These are phyloP conservation scores for Hydrophis major DNA, from an alignment of 2,797 vertebrate genomes.

Conservation along the genomic window DNA sequence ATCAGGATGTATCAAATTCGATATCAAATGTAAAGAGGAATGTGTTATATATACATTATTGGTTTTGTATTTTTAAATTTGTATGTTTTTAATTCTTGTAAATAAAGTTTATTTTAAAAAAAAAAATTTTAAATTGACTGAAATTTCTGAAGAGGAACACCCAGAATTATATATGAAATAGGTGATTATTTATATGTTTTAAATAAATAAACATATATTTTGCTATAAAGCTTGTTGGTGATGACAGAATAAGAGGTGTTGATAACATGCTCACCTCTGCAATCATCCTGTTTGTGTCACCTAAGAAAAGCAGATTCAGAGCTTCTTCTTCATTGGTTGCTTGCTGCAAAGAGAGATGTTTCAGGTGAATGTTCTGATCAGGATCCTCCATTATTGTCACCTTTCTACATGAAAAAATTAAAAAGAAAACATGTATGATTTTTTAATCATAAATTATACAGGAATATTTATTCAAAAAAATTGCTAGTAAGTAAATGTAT, in stretches of 20 bases:
- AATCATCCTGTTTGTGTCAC: constrained; percentile 97
- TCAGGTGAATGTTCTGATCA: constrained; percentile 95
- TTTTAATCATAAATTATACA: not conserved
- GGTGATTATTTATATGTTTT: not conserved
- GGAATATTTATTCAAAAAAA: not conserved
- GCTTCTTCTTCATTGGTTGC: constrained; percentile 91
- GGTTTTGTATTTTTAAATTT: too few species aligned
- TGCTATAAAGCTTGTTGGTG: constrained; percentile 7
- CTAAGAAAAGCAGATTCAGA: constrained; percentile 92
- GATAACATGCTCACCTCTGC: constrained; percentile 82
- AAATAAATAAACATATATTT: not conserved
- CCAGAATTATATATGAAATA: not conserved
- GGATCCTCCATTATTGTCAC: constrained; percentile 90
- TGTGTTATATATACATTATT: too few species aligned
- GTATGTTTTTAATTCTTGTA: too few species aligned
- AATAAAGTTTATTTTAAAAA: too few species aligned
- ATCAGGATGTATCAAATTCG: too few species aligned
- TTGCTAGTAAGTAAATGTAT: not conserved
- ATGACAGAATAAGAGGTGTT: not conserved
- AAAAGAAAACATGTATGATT: constrained; percentile 23
- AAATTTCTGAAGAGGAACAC: not conserved
- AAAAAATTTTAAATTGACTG: not conserved
- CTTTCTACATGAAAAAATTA: constrained; percentile 72
- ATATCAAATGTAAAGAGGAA: too few species aligned
- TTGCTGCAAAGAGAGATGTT: constrained; percentile 90